Base-by-base conservation (phyloP, 2,888 invertebrate genomes). In the Hemistola chrysoprasaria region DNA sequence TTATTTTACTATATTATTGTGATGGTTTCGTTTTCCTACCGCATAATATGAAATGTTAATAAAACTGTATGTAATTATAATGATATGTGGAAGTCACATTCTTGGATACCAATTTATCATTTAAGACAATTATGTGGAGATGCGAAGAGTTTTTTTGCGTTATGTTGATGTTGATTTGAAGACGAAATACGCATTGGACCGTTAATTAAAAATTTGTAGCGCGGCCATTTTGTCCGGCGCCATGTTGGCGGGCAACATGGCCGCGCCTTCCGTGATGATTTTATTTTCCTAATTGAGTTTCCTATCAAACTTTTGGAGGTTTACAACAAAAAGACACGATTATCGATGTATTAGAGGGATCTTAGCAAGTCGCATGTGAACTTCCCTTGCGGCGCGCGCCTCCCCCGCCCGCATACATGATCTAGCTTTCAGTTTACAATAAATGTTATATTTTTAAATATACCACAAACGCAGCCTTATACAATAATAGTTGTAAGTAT, bases 301-400 rank as follows among this genome's bases (percentile, higher is more conserved):
- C 86, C 85, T 83, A 84, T 87, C 87, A 88, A 87, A 88, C 88
- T 88, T 88, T 76, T 55, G 88, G 88, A 87, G 88, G 87, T 85
- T 87, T 83, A 78, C 83, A 79, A 65, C 53, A 56, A 71, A 78
- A 67, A 65, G 71, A 78, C 76, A 80, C 64, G 78, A 67, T 79
- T 78, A 71, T 78, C 64, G 75, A 77, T 77, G 71, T 74, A 75
- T 80, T 78, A 62, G 63, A 68, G 59, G 70, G 59, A 65, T n/a
- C n/a, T n/a, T n/a, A n/a, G 8, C 27, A 27, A 16, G 27, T 29
- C 66, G 71, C 67, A 66, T 65, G 80, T 78, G 80, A 78, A 72
- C 86, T 85, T 88, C 86, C 85, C 62, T 52, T 67, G 65, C 50
- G 41, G 52, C 62, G 56, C 71, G 68, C 76, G 72, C 71, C 82